phyloP scores from a whole-genome alignment of 1,140 invertebrate species.

The Pseudomyrmex gracilis region DNA sequence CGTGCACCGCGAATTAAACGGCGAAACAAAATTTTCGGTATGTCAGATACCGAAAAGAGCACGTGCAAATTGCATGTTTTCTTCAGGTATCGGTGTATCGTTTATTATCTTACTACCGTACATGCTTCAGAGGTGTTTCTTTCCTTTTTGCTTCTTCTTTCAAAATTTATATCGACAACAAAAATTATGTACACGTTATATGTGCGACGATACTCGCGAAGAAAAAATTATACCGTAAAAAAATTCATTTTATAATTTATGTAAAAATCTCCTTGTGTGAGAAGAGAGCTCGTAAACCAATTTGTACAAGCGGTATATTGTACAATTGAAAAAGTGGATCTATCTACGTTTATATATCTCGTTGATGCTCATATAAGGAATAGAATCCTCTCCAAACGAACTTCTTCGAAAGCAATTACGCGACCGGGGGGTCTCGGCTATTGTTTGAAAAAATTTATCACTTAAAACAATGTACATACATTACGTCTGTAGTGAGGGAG shows the following conservation, averaged over 20 bases:
- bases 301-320: too few relatives aligned
- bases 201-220: too few relatives aligned
- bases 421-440: background rate
- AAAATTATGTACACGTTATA: background rate
- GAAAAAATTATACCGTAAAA: too few relatives aligned
- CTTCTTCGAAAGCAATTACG: background rate
- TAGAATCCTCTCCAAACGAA: too few relatives aligned
- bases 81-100: slow-evolving; percentile 51
- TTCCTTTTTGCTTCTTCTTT: slow-evolving; percentile 69
- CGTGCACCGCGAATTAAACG: slow-evolving; percentile 36
- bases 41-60: slow-evolving; percentile 47
- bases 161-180: slow-evolving; percentile 31
- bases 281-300: too few relatives aligned
- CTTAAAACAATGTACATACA: slow-evolving; percentile 39
- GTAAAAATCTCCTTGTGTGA: too few relatives aligned
- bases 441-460: slow-evolving; percentile 9
- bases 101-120: background rate
- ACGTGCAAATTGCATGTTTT: slow-evolving; percentile 72
- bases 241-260: too few relatives aligned
- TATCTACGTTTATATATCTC: too few relatives aligned
- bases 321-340: too few relatives aligned
- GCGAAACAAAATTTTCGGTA: slow-evolving; percentile 45
- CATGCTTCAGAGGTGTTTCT: slow-evolving; percentile 4
- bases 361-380: too few relatives aligned
- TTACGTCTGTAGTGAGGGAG: background rate